Conservation (phyloP, 2,113 vertebrate genomes). For the Talpa occidentalis region DNA sequence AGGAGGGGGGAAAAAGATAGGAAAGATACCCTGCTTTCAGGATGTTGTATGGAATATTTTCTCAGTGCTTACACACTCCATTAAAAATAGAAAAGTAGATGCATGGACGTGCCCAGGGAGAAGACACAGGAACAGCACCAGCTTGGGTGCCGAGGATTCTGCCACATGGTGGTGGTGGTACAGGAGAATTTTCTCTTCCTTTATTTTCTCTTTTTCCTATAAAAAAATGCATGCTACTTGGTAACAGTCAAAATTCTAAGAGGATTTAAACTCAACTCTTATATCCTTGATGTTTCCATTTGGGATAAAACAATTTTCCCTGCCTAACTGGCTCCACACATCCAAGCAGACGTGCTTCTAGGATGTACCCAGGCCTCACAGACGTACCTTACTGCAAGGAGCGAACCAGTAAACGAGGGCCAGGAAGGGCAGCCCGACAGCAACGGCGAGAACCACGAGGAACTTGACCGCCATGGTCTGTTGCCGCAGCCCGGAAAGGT, state of each 20-base stretch:
- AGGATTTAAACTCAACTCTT: conserved; percentile 7
- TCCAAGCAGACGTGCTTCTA: background rate
- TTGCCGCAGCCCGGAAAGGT: conserved; percentile 93
- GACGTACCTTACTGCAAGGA: conserved; percentile 95
- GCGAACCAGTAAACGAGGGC: conserved; percentile 95
- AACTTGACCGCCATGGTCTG: conserved; percentile 94
- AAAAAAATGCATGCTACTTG: background rate
- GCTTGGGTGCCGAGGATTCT: background rate
- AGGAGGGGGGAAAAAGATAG: background rate
- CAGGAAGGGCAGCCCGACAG: conserved; percentile 92
- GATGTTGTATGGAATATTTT: background rate
- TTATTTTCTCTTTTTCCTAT: background rate
- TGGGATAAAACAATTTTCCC: background rate
- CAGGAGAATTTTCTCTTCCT: background rate
- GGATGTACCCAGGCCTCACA: background rate
- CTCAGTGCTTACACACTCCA: background rate
- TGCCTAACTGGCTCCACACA: background rate
- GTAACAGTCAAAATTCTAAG: background rate
- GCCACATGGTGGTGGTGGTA: background rate
- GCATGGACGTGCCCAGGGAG: background rate
- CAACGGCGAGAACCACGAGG: conserved; percentile 94
- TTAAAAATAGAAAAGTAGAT: background rate
- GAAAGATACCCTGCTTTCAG: background rate
- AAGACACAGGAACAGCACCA: background rate
- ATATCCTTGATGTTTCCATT: background rate